These are phyloP conservation scores for Odiellus spinosus DNA, from an alignment of 2,888 invertebrate species.

Conservation along the genomic window DNA sequence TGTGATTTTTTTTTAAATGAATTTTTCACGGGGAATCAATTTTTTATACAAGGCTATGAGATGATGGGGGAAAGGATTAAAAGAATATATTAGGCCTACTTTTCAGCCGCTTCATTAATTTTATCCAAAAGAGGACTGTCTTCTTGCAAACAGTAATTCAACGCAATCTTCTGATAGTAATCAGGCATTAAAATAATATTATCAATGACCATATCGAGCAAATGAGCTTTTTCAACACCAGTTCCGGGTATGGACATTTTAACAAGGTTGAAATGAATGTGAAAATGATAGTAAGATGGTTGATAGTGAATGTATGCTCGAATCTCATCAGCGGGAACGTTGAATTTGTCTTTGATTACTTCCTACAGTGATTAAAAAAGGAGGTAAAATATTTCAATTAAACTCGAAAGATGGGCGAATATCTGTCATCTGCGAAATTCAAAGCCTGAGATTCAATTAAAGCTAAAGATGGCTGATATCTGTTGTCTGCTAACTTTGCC, in stretches of 20 bases:
- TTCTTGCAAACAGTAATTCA: slow-evolving; percentile 28
- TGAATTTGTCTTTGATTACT: slow-evolving; percentile 60
- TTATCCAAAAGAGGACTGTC: too few species aligned
- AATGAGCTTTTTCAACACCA: slow-evolving; percentile 66
- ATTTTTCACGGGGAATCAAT: too few species aligned
- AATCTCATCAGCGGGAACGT: slow-evolving; percentile 44
- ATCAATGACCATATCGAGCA: slow-evolving; percentile 70
- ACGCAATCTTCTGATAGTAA: slow-evolving; percentile 65
- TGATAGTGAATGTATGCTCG: slow-evolving; percentile 85
- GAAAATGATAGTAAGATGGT: slow-evolving; percentile 91
- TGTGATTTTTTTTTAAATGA: too few species aligned
- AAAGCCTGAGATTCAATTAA: too few species aligned
- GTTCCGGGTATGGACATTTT: slow-evolving; percentile 56
- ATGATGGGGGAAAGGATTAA: too few species aligned
- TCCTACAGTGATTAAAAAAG: slow-evolving; percentile 34
- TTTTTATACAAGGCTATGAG: too few species aligned
- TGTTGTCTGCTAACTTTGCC: too few species aligned
- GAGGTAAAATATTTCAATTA: background rate
- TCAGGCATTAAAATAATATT: slow-evolving; percentile 66
- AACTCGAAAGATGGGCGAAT: too few species aligned
- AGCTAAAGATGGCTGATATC: too few species aligned
- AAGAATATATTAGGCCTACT: too few species aligned
- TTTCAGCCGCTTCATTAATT: too few species aligned
- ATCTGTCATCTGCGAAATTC: too few species aligned
- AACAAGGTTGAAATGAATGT: slow-evolving; percentile 76